phyloP scores from a whole-genome alignment of 64 coral and sea anemone species.

The Stichodactyla mertensii region DNA sequence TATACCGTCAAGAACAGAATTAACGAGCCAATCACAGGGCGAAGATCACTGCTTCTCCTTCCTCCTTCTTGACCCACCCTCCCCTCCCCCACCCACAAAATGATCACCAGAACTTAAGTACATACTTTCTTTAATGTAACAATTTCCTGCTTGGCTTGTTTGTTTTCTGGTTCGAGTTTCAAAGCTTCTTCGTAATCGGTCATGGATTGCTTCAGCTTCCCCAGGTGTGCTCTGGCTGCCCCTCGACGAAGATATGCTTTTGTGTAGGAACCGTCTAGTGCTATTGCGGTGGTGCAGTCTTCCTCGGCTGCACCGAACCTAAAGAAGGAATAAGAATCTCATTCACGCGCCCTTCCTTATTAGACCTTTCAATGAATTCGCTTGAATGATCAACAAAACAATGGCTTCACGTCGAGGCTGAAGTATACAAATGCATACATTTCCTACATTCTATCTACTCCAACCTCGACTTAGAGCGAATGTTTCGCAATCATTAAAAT shows the following conservation, averaged over 20 bases:
- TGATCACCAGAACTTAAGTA: background rate
- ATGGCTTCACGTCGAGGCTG: no score
- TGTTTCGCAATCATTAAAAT: no score
- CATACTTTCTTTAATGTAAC: conserved; percentile 70
- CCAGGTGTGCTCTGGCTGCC: conserved; percentile 43
- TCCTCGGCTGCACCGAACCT: conserved; percentile 83
- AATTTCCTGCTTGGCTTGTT: conserved; percentile 78
- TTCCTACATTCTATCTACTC: no score
- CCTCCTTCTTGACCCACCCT: background rate
- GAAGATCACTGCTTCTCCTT: no score
- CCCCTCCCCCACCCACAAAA: background rate
- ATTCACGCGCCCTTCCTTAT: no score
- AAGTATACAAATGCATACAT: no score
- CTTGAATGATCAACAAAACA: no score
- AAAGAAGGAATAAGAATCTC: background rate
- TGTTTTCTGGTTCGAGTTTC: conserved; percentile 77
- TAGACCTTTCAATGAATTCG: no score
- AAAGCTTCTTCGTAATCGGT: conserved; percentile 64
- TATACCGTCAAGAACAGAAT: no score
- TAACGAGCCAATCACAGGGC: no score
- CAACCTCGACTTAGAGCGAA: no score
- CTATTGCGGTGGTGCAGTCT: conserved; percentile 66
- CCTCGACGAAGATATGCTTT: conserved; percentile 87
- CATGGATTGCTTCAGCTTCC: conserved; percentile 40
- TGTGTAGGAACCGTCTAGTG: conserved; percentile 66